phyloP scores from a whole-genome alignment of 2,113 vertebrate genomes.

The Meriones unguiculatus region DNA sequence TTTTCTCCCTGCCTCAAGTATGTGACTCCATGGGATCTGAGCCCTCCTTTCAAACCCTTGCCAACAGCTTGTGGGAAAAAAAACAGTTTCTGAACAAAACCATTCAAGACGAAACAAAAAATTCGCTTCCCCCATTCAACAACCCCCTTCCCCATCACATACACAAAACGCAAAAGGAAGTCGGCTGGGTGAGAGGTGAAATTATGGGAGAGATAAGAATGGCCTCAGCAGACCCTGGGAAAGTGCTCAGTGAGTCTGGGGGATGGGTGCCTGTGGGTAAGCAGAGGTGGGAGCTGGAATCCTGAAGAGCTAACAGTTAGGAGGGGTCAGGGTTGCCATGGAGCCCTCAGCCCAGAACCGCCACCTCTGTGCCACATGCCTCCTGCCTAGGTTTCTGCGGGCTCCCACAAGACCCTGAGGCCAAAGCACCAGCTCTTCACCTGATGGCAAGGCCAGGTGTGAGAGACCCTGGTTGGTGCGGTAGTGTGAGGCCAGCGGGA shows the following conservation, averaged over 20 bases:
- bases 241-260: background rate
- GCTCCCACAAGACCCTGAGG: background rate
- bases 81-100: slow-evolving; percentile 67
- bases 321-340: background rate
- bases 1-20: background rate
- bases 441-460: background rate
- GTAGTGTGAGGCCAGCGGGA: background rate
- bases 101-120: slow-evolving; percentile 67
- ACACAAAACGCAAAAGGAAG: slow-evolving; percentile 42
- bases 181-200: slow-evolving; percentile 25
- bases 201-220: slow-evolving; percentile 54
- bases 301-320: background rate
- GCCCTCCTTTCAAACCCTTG: slow-evolving; percentile 57
- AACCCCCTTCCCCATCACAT: slow-evolving; percentile 63
- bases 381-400: background rate
- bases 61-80: slow-evolving; percentile 70
- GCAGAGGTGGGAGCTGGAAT: background rate
- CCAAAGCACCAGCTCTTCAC: background rate
- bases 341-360: background rate
- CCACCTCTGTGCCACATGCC: fast-evolving
- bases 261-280: background rate
- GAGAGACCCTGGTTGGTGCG: background rate
- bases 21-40: background rate
- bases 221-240: slow-evolving; percentile 61
- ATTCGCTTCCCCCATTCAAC: slow-evolving; percentile 38